Evolutionary conservation across 2,113 vertebrate genomes (phyloP).

Genomic region (Ariopsis seemanni): DNA sequence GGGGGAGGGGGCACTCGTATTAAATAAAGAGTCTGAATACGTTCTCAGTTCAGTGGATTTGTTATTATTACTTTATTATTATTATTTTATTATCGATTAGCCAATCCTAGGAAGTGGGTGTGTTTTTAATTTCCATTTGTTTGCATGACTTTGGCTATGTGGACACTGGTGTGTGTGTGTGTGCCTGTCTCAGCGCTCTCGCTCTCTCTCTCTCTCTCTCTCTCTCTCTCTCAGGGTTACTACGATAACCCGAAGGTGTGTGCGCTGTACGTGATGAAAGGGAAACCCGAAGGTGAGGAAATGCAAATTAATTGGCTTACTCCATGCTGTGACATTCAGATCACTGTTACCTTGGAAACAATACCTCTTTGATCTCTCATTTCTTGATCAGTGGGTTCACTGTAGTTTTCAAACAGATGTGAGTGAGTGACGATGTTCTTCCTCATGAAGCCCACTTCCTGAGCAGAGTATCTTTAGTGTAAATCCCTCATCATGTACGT

Average conservation of each 20-base stretch:
- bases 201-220: neutral
- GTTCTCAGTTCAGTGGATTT: neutral
- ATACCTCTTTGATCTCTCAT: neutral
- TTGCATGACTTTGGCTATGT: neutral
- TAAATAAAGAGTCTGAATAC: neutral
- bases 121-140: neutral
- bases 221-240: conserved; percentile 81
- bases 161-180: neutral
- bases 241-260: conserved; percentile 99
- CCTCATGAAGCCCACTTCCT: neutral
- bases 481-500: neutral
- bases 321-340: neutral
- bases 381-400: neutral
- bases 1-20: too few species aligned
- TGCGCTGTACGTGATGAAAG: conserved; percentile 94
- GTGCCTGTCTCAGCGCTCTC: conserved; percentile 2
- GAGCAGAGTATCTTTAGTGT: neutral
- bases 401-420: neutral
- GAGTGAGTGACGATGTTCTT: neutral
- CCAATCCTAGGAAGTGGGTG: neutral
- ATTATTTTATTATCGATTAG: neutral
- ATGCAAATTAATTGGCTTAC: neutral
- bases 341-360: neutral
- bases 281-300: conserved; percentile 87
- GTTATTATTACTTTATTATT: neutral